Evolutionary conservation across 1,140 invertebrate species (phyloP).

Genomic region (Thaumetopoea pityocampa): DNA sequence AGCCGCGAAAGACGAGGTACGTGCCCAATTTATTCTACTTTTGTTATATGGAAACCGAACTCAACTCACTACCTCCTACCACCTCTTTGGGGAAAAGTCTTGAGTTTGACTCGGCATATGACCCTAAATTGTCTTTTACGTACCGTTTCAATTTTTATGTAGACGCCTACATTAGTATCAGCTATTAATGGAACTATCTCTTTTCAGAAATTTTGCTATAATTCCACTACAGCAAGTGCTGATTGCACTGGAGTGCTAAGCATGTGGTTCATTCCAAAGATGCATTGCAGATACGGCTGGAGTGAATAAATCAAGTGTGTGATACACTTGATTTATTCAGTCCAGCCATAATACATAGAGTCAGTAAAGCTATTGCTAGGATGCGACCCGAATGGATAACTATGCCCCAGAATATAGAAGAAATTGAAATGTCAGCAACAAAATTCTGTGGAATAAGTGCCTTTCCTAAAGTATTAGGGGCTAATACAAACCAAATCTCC

Average conservation of each 20-base stretch:
- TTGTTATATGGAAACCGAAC: constrained; percentile 1
- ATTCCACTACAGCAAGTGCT: constrained; percentile 2
- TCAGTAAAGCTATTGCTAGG: constrained; percentile 4
- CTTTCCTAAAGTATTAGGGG: constrained; percentile 8
- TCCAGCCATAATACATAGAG: constrained; percentile 1
- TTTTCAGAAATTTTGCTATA: constrained; percentile 8
- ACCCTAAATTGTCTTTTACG: no score
- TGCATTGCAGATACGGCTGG: constrained; percentile 5
- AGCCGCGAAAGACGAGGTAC: neutral
- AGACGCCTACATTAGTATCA: no score
- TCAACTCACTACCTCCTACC: no score
- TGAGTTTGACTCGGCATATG: constrained; percentile 1
- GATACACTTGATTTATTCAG: no score
- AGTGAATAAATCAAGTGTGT: constrained; percentile 7
- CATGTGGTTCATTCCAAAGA: constrained; percentile 7
- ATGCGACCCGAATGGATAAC: neutral
- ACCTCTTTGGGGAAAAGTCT: neutral
- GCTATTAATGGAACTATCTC: no score
- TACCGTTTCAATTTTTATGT: no score
- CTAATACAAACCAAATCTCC: constrained; percentile 6
- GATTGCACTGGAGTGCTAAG: constrained; percentile 4
- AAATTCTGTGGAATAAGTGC: constrained; percentile 3
- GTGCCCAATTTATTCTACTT: neutral
- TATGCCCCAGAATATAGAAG: constrained; percentile 4
- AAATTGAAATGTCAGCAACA: neutral